Evolutionary conservation across 2,797 vertebrate species (phyloP).

Genomic region (Ptychadena robeensis): DNA sequence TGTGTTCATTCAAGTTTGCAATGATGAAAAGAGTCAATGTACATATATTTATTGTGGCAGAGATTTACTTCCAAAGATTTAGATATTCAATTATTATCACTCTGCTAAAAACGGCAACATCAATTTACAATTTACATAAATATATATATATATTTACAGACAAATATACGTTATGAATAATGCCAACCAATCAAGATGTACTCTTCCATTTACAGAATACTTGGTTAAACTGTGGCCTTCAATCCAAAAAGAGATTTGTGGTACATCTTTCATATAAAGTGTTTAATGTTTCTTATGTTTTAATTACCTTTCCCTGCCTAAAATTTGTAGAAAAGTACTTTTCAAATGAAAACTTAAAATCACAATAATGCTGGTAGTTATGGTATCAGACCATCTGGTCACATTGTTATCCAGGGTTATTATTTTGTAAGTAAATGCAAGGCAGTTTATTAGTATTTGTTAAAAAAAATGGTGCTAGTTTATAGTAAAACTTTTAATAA

Average conservation of each 20-base stretch:
- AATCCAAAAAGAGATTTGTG: not conserved
- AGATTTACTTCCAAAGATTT: slow-evolving; percentile 9
- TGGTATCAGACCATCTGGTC: too few relatives aligned
- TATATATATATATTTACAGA: too few relatives aligned
- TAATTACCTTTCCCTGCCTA: not conserved
- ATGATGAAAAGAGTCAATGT: not conserved
- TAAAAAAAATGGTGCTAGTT: not conserved
- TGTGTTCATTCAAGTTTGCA: not conserved
- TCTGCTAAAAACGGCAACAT: not conserved
- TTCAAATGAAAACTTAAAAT: not conserved
- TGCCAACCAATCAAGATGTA: not conserved
- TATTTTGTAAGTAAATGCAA: too few relatives aligned
- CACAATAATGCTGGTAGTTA: not conserved
- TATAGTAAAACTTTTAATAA: not conserved
- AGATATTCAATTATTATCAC: not conserved
- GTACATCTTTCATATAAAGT: not conserved
- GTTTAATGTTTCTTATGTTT: not conserved
- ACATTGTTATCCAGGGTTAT: too few relatives aligned
- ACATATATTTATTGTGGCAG: slow-evolving; percentile 16
- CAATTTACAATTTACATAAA: not conserved
- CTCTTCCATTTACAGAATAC: not conserved
- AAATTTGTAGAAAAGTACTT: not conserved
- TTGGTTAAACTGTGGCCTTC: not conserved
- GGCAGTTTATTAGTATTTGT: too few relatives aligned
- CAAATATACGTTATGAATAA: not conserved